These are phyloP conservation scores for Notechis scutatus DNA, from an alignment of 2,113 vertebrate species.

Conservation along the genomic window DNA sequence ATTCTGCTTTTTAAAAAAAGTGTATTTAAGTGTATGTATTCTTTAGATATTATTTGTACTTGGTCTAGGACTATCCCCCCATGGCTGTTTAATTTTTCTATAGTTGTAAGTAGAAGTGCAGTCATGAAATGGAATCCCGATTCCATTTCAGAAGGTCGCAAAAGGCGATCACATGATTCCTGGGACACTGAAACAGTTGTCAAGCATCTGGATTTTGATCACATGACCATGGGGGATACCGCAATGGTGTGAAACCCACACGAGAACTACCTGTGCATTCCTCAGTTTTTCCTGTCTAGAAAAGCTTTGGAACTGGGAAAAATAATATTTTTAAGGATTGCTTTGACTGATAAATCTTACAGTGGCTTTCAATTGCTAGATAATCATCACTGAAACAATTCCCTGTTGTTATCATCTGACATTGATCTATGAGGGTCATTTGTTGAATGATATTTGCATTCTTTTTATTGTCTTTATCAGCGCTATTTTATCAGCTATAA, in stretches of 20 bases:
- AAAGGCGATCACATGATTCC: not conserved
- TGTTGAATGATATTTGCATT: not conserved
- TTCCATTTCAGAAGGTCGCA: not conserved
- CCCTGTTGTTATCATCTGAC: not conserved
- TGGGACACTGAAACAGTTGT: not conserved
- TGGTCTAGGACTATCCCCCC: not conserved
- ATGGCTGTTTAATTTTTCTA: not conserved
- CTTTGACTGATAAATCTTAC: not conserved
- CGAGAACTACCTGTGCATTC: not conserved
- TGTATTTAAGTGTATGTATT: not conserved
- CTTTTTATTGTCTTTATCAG: not conserved
- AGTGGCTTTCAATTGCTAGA: not conserved
- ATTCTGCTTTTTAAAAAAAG: not conserved
- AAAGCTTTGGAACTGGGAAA: not conserved
- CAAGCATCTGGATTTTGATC: not conserved
- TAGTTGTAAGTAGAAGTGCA: not conserved
- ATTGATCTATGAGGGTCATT: not conserved
- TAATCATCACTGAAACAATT: not conserved
- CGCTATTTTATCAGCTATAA: not conserved
- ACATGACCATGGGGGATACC: not conserved
- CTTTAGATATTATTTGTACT: not conserved
- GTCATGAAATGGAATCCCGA: not conserved
- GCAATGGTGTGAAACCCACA: not conserved
- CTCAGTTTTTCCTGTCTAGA: not conserved
- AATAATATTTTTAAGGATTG: not conserved